A percentile compares a stretch with the other conserved stretches of the same genome.
Evolutionary conservation across 1,140 invertebrate genomes (phyloP).

Genomic region (Chlorops oryzae): DNA sequence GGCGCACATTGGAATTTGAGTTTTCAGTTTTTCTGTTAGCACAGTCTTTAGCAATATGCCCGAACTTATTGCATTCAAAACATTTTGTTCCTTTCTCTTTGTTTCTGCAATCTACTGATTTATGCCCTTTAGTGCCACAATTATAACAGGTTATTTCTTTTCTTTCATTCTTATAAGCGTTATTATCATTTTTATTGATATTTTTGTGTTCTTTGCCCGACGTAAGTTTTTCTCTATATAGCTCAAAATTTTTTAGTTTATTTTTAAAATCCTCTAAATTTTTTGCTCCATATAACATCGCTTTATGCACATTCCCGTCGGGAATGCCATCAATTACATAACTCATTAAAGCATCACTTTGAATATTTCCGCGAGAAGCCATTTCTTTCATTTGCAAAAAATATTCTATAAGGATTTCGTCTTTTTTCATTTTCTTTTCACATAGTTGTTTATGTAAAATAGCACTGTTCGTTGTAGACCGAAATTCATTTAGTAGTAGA

Average conservation of each 20-base stretch:
- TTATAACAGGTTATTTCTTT: not conserved
- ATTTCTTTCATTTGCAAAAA: too few species aligned
- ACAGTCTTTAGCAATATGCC: not conserved
- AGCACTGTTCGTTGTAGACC: not conserved
- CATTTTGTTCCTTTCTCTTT: slow-evolving; percentile 1
- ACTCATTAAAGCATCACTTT: not conserved
- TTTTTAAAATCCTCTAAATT: not conserved
- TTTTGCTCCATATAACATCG: not conserved
- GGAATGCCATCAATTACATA: too few species aligned
- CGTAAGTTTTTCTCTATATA: too few species aligned
- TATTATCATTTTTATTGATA: not conserved
- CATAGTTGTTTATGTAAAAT: not conserved
- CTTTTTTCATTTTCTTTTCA: not conserved
- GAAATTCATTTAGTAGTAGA: not conserved
- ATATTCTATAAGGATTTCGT: not conserved
- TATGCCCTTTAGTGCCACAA: not conserved
- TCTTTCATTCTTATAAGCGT: not conserved
- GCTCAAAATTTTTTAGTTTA: not conserved
- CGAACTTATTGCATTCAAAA: not conserved
- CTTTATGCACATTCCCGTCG: too few species aligned
- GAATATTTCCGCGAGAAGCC: not conserved
- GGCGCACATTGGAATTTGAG: not conserved
- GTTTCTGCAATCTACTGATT: not conserved
- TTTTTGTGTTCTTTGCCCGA: not conserved
- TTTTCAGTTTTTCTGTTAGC: not conserved